Base-by-base conservation (phyloP, 2,888 invertebrate species). In the Cephus runcator region DNA sequence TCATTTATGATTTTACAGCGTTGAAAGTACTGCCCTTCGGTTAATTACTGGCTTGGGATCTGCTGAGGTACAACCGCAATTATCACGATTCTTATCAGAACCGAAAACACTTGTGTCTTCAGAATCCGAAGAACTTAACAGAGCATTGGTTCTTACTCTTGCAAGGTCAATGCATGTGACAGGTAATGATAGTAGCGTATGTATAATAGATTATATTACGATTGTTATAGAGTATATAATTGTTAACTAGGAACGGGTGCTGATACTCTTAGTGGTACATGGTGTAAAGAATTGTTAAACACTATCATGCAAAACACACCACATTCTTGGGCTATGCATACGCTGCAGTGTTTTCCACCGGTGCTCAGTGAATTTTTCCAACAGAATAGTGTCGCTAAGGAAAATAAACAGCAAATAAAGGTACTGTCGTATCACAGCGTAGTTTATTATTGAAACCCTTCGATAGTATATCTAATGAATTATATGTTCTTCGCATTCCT, bases 161-260 rank as follows among this genome's bases (percentile, higher is more conserved):
- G 98, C 98, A 0, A 93, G 98, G 75, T 97, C 98, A 0, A 97
- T 98, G 92, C 98, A 98, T 90, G 96, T 99, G 81, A 98, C 98
- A 73, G 98, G 98, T 85, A 93, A 83, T 34, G 33, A 40, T 40
- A 73, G 12, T 79, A 12, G 3, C 4, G 30, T 35, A 68, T 34
- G 30, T n/a, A 33, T 33, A 33, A 33, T 33, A 31, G 35, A 36
- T 79, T 30, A 23, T 12, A 73, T 73, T 30, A 31, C 0, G 1
- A 31, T 34, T 31, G 12, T 71, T 34, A 34, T 71, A 31, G 69
- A n/a, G 6, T 73, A 35, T 33, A n/a, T 74, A 12, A 56, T 31
- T 75, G 6, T 36, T 76, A 30, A 75, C 40, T 82, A 85, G 88
- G 91, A 34, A 91, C 91, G 87, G 94, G 94, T 31, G 92, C 92